Percentiles rank a stretch among this genome's conserved stretches.
phyloP scores from a whole-genome alignment of 2,113 vertebrate species.

The Labeo rohita region DNA sequence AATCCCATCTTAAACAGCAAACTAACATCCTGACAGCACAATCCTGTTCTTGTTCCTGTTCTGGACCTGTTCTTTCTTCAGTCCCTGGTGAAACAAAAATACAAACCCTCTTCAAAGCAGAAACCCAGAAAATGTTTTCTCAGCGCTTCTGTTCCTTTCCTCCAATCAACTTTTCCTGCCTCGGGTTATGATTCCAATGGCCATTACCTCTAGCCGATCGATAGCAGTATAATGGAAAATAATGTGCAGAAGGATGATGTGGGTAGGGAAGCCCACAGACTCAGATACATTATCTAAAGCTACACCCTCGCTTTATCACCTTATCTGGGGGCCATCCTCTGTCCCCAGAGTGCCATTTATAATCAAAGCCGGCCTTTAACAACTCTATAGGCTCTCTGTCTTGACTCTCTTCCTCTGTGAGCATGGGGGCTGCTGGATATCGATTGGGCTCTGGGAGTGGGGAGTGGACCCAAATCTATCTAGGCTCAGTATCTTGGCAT shows the following conservation, averaged over 20 bases:
- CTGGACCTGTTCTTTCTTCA: neutral
- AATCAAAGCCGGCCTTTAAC: conserved; percentile 67
- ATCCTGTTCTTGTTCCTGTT: neutral
- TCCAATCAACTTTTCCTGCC: conserved; percentile 2
- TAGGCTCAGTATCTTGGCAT: neutral
- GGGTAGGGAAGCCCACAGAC: conserved; percentile 27
- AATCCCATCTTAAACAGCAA: neutral
- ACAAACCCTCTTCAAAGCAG: neutral
- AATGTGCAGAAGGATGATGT: conserved; percentile 64
- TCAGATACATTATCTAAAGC: conserved; percentile 48
- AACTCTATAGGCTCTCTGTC: conserved; percentile 68
- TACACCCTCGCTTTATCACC: conserved; percentile 60
- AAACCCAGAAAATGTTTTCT: neutral
- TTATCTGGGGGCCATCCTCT: conserved; percentile 58
- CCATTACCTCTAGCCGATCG: conserved; percentile 62
- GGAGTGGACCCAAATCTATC: conserved; percentile 25
- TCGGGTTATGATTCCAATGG: conserved; percentile 60
- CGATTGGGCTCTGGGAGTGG: conserved; percentile 61
- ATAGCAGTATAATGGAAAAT: conserved; percentile 69
- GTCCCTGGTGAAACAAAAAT: conserved; percentile 3
- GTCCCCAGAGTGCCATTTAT: conserved; percentile 67
- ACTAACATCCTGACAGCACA: neutral
- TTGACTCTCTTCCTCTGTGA: conserved; percentile 57
- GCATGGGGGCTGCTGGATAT: conserved; percentile 62
- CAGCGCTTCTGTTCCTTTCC: conserved; percentile 13